Percentiles rank a stretch among this genome's conserved stretches.
Evolutionary conservation across 1,140 invertebrate genomes (phyloP).

Genomic region (Sipha flava): DNA sequence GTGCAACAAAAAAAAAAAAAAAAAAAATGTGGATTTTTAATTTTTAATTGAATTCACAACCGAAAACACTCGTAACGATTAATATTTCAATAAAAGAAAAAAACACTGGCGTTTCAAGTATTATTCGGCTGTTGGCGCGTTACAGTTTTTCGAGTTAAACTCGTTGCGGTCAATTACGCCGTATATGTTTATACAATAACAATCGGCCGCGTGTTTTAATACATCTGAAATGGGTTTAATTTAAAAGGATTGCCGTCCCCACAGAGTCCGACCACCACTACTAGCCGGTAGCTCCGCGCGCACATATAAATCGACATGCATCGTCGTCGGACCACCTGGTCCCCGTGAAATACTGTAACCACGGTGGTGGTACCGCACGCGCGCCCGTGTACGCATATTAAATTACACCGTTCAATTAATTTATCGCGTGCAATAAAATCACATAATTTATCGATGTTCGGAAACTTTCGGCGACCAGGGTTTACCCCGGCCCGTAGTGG

Average conservation of each 20-base stretch:
- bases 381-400: neutral
- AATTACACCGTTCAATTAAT: conserved; percentile 28
- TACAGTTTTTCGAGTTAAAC: neutral
- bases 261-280: too few relatives aligned
- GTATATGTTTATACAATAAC: neutral
- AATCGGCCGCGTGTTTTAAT: neutral
- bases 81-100: neutral
- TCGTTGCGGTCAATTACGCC: neutral
- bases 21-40: neutral
- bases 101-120: too few relatives aligned
- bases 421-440: conserved; percentile 21
- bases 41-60: neutral
- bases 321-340: conserved; percentile 27
- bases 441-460: conserved; percentile 22
- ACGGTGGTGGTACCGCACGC: neutral
- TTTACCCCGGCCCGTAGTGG: neutral
- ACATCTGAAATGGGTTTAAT: neutral
- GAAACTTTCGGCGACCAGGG: conserved; percentile 14
- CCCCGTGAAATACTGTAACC: conserved; percentile 9
- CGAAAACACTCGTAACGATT: neutral
- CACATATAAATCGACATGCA: neutral
- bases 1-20: neutral
- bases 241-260: conserved; percentile 1
- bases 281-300: neutral
- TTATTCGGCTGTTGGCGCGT: too few relatives aligned